phyloP scores from a whole-genome alignment of 2,113 vertebrate genomes.

The Sus scrofa region T2T-Sscrofa CM000816.6:4938501-4939000 shows the following conservation, averaged over 20 bases:
- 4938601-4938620: neutral
- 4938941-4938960: accelerated
- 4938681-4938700: accelerated
- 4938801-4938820: neutral
- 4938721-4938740: neutral
- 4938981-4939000: no score
- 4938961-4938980: neutral
- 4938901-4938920: neutral
- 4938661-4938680: no score
- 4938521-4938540: accelerated
- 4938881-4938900: neutral
- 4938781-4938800: neutral
- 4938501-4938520: accelerated
- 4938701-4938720: neutral
- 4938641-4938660: accelerated
- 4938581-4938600: accelerated
- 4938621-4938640: accelerated
- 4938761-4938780: neutral
- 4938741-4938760: neutral
- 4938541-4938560: neutral
- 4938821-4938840: neutral
- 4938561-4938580: accelerated
- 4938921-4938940: neutral
- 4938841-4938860: neutral
- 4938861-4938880: neutral